Percentiles rank a stretch among this genome's conserved stretches.
These are phyloP conservation scores for Myiotriccus ornatus DNA, from an alignment of 2,797 vertebrate species.

Conservation along the genomic window DNA sequence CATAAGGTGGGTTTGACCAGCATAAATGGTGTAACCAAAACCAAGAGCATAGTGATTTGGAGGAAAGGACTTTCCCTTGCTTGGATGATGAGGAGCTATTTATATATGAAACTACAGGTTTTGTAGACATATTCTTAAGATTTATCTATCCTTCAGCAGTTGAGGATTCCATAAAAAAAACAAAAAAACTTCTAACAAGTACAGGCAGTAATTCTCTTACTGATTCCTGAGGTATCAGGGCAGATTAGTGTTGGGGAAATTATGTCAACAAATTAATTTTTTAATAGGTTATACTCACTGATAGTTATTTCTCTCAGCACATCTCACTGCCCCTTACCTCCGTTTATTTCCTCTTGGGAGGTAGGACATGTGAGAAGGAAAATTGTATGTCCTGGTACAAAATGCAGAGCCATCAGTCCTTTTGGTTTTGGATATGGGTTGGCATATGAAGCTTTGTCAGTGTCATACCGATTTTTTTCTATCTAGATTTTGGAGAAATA, in stretches of 20 bases:
- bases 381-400: neutral
- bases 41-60: neutral
- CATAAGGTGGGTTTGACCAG: neutral
- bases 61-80: neutral
- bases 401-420: neutral
- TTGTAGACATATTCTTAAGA: neutral
- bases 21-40: neutral
- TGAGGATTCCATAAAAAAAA: neutral
- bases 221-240: neutral
- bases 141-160: neutral
- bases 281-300: neutral
- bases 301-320: neutral
- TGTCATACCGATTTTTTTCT: neutral
- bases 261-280: slow-evolving; percentile 10
- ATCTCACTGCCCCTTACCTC: neutral
- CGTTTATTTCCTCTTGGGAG: neutral
- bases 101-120: neutral
- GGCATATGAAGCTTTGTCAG: neutral
- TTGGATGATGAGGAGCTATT: neutral
- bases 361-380: neutral
- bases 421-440: neutral
- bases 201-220: neutral
- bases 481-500: neutral
- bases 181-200: neutral
- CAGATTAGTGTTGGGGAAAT: slow-evolving; percentile 11